These are phyloP conservation scores for Lasioglossum malachurum DNA, from an alignment of 2,888 invertebrate genomes.

Conservation along the genomic window DNA sequence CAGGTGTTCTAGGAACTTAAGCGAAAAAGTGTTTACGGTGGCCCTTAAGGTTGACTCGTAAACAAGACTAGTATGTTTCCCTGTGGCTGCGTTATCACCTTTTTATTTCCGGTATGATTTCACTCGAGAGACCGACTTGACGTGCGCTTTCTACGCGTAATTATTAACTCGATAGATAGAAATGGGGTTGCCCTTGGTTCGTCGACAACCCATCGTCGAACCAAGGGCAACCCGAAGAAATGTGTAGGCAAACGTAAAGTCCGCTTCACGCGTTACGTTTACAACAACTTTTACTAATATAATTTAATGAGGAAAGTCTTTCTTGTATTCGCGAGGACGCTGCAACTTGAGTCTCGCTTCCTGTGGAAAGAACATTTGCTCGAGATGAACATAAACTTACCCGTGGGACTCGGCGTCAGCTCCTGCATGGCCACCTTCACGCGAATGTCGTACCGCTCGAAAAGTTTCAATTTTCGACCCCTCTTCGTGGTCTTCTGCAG, in stretches of 20 bases:
- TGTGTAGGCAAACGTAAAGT: background rate
- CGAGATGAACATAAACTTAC: constrained; percentile 85
- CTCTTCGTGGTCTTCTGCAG: constrained; percentile 86
- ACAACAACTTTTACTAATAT: background rate
- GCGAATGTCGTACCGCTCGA: constrained; percentile 90
- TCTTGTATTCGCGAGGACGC: no score
- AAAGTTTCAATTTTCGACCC: constrained; percentile 87
- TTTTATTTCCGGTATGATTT: constrained; percentile 2
- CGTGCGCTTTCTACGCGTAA: no score
- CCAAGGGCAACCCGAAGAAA: background rate
- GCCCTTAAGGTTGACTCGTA: constrained; percentile 39
- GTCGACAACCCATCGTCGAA: no score
- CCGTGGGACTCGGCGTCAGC: constrained; percentile 91
- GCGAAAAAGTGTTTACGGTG: constrained; percentile 28
- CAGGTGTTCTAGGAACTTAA: constrained; percentile 47
- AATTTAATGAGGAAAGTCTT: no score
- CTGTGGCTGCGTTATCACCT: constrained; percentile 8
- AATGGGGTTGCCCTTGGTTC: no score
- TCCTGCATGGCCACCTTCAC: constrained; percentile 90
- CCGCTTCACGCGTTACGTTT: background rate
- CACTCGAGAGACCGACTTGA: background rate
- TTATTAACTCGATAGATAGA: background rate
- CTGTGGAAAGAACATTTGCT: background rate
- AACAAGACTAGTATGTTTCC: constrained; percentile 29
- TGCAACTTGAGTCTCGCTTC: background rate